These are phyloP conservation scores for Leucozona laternaria DNA, from an alignment of 2,888 invertebrate genomes.

Conservation along the genomic window DNA sequence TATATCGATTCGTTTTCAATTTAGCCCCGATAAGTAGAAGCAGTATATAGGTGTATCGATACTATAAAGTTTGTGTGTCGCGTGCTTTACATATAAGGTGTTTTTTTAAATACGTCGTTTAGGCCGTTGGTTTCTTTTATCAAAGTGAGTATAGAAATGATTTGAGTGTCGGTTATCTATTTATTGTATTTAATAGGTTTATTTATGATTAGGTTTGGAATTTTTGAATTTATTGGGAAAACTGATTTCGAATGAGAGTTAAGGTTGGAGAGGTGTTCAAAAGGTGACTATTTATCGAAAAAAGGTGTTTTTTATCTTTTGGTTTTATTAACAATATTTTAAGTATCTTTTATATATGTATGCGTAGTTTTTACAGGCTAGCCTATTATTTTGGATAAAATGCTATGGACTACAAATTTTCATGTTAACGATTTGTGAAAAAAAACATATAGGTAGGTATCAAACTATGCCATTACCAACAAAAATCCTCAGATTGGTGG, in stretches of 20 bases:
- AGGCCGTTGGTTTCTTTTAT: slow-evolving; percentile 39
- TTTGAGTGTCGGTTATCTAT: slow-evolving; percentile 42
- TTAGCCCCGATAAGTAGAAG: slow-evolving; percentile 39
- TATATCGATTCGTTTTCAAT: slow-evolving; percentile 47
- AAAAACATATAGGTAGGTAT: too few species aligned
- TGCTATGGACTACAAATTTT: background rate
- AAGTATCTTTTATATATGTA: background rate
- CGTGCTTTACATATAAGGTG: slow-evolving; percentile 37
- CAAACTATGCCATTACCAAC: too few species aligned
- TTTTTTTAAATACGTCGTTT: slow-evolving; percentile 64
- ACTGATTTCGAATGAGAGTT: background rate
- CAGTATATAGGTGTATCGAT: background rate
- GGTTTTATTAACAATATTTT: background rate
- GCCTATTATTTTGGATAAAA: background rate
- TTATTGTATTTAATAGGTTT: slow-evolving; percentile 56
- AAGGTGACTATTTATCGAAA: background rate
- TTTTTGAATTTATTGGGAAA: slow-evolving; percentile 10
- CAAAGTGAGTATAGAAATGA: slow-evolving; percentile 38
- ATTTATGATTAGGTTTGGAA: slow-evolving; percentile 48
- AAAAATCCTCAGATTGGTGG: too few species aligned
- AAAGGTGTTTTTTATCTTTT: background rate
- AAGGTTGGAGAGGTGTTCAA: background rate
- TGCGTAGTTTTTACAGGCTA: background rate
- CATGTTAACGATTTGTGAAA: background rate
- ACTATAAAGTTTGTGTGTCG: slow-evolving; percentile 32